phyloP scores from a whole-genome alignment of 2,888 invertebrate genomes.

The Lepidochrysops patricia region DNA sequence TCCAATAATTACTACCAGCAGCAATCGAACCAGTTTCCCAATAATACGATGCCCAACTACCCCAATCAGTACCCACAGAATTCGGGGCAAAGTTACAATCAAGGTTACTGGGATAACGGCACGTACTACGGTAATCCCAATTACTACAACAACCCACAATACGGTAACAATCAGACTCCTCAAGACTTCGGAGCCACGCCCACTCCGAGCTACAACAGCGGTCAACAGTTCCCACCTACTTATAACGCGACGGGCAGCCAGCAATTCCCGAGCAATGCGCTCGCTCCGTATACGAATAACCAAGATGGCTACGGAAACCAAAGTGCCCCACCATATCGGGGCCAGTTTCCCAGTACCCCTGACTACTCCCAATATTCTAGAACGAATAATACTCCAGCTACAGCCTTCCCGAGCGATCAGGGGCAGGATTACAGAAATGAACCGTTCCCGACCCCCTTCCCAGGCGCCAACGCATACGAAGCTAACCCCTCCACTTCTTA shows the following conservation, averaged over 20 bases:
- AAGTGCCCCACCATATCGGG: slow-evolving; percentile 47
- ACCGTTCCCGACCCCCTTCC: slow-evolving; percentile 42
- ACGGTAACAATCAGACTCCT: slow-evolving; percentile 44
- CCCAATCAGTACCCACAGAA: slow-evolving; percentile 59
- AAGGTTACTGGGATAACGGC: slow-evolving; percentile 60
- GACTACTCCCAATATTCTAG: slow-evolving; percentile 44
- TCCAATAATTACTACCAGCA: slow-evolving; percentile 59
- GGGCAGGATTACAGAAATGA: slow-evolving; percentile 44
- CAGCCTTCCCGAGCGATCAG: slow-evolving; percentile 31
- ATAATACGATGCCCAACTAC: slow-evolving; percentile 40
- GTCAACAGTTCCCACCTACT: slow-evolving; percentile 49
- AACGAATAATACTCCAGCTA: neutral
- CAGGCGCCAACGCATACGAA: slow-evolving; percentile 38
- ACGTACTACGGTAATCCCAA: slow-evolving; percentile 55
- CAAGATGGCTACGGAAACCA: slow-evolving; percentile 49
- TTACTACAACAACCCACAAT: slow-evolving; percentile 61
- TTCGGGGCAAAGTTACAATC: slow-evolving; percentile 51
- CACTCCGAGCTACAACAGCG: slow-evolving; percentile 41
- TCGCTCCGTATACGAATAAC: slow-evolving; percentile 47
- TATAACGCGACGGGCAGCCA: slow-evolving; percentile 44
- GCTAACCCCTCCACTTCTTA: slow-evolving; percentile 38
- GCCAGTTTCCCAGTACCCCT: slow-evolving; percentile 35
- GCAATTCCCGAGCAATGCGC: slow-evolving; percentile 42
- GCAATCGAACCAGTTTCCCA: slow-evolving; percentile 41
- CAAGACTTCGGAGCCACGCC: slow-evolving; percentile 45